A percentile compares a stretch with the other conserved stretches of the same genome.
These are phyloP conservation scores for Sebastes goodei DNA, from an alignment of 2,797 vertebrate species.

Conservation along the genomic window DNA sequence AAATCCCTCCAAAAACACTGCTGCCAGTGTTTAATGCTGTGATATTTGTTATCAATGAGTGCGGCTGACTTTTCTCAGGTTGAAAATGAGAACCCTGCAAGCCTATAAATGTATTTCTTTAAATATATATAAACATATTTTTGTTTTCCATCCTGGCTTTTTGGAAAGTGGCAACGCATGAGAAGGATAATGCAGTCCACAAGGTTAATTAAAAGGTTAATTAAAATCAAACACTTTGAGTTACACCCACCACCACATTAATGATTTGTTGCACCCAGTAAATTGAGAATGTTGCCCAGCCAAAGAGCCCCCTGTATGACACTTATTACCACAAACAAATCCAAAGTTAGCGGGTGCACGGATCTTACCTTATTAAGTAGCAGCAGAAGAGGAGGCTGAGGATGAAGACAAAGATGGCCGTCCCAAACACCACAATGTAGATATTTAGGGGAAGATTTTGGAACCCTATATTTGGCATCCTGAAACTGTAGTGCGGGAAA, in stretches of 20 bases:
- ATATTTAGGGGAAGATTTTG: constrained; percentile 99
- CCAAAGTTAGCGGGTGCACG: background rate
- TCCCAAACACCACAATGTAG: constrained; percentile 99
- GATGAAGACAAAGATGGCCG: constrained; percentile 99
- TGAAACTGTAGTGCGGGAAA: constrained; percentile 97
- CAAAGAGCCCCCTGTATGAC: constrained; percentile 34
- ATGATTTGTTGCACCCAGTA: background rate
- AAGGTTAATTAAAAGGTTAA: background rate
- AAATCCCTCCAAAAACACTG: too few species aligned
- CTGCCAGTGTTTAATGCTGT: accelerated
- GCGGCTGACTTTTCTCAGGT: background rate
- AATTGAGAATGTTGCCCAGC: background rate
- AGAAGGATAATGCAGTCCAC: background rate
- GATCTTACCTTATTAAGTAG: constrained; percentile 95
- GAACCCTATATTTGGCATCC: constrained; percentile 99
- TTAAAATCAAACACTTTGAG: background rate
- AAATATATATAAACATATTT: background rate
- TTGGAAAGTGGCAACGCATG: background rate
- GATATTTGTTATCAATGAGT: too few species aligned
- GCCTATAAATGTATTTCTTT: background rate
- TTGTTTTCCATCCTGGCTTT: background rate
- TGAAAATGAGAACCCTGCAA: background rate
- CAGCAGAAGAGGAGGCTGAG: constrained; percentile 99
- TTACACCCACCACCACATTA: background rate
- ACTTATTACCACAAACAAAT: constrained; percentile 30